Evolutionary conservation across 2,888 invertebrate species (phyloP).

Genomic region (Ellobium chinense): DNA sequence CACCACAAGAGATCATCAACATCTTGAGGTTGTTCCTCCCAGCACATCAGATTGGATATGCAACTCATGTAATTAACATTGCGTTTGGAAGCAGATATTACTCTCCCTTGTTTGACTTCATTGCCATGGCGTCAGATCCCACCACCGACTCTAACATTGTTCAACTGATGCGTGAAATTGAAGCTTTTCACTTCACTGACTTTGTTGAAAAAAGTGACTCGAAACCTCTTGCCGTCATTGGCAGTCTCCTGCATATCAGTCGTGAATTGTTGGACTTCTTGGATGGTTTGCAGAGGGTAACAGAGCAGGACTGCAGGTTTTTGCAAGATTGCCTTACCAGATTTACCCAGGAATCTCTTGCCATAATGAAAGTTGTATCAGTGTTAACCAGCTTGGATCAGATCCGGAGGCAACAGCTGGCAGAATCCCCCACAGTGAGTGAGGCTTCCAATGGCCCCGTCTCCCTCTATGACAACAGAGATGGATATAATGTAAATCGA

Average conservation of each 20-base stretch:
- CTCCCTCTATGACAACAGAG: background rate
- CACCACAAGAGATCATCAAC: conserved; percentile 1
- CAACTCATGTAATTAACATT: conserved; percentile 27
- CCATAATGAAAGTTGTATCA: conserved; percentile 15
- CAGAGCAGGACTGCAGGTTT: conserved; percentile 40
- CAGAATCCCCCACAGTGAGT: background rate
- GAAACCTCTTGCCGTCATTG: conserved; percentile 19
- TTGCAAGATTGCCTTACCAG: conserved; percentile 25
- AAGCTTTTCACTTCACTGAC: conserved; percentile 26
- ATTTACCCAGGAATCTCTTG: conserved; percentile 18
- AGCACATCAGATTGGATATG: conserved; percentile 2
- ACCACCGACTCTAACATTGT: conserved; percentile 3
- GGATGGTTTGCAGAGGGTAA: conserved; percentile 33
- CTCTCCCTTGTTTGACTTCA: conserved; percentile 44
- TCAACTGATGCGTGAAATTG: conserved; percentile 36
- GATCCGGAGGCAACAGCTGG: background rate
- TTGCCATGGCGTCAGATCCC: background rate
- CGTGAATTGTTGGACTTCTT: conserved; percentile 39
- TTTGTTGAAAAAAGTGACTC: conserved; percentile 8
- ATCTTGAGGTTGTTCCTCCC: conserved; percentile 19
- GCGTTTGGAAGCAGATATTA: conserved; percentile 9
- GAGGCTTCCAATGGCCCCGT: background rate
- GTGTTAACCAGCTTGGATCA: conserved; percentile 6
- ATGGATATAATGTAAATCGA: background rate
- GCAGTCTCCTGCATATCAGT: conserved; percentile 39